phyloP scores from a whole-genome alignment of 35 echinoderm and acorn worm species.

The Holothuria glaberrima region DNA sequence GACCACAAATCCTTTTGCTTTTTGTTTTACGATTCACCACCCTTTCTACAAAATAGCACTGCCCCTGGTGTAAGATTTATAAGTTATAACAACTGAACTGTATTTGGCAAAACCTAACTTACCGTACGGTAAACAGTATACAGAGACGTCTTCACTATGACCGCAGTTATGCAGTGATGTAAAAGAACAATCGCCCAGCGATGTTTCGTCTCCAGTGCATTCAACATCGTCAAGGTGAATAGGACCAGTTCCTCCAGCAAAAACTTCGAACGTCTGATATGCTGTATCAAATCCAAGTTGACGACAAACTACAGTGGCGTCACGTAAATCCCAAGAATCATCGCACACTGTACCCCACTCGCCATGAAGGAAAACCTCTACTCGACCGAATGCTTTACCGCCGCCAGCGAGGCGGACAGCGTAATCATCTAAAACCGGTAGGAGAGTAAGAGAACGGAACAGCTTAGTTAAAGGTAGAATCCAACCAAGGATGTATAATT shows the following conservation, averaged over 20 bases:
- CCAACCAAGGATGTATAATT: too few relatives aligned
- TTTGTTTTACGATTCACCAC: too few relatives aligned
- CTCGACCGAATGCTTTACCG: too few relatives aligned
- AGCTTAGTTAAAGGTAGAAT: too few relatives aligned
- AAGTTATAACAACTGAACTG: too few relatives aligned
- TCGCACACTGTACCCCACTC: slow-evolving; percentile 64
- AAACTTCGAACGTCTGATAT: neutral
- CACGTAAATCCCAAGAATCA: slow-evolving; percentile 36
- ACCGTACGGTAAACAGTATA: slow-evolving; percentile 31
- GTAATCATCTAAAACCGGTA: too few relatives aligned
- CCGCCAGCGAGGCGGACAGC: too few relatives aligned
- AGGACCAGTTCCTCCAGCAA: slow-evolving; percentile 14
- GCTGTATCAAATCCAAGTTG: slow-evolving; percentile 44
- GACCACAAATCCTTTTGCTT: too few relatives aligned
- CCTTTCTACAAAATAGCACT: too few relatives aligned
- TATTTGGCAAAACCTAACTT: too few relatives aligned
- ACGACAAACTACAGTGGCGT: slow-evolving; percentile 58
- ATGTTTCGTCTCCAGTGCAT: slow-evolving; percentile 23
- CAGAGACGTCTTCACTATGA: slow-evolving; percentile 52
- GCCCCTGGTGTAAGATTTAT: too few relatives aligned
- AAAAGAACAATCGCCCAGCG: slow-evolving; percentile 29
- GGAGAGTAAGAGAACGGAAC: too few relatives aligned
- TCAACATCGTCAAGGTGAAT: slow-evolving; percentile 50
- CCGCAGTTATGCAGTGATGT: slow-evolving; percentile 26
- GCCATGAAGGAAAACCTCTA: slow-evolving; percentile 12